Evolutionary conservation across 2,113 vertebrate species (phyloP).

Genomic region (Pterocles orientalis): DNA sequence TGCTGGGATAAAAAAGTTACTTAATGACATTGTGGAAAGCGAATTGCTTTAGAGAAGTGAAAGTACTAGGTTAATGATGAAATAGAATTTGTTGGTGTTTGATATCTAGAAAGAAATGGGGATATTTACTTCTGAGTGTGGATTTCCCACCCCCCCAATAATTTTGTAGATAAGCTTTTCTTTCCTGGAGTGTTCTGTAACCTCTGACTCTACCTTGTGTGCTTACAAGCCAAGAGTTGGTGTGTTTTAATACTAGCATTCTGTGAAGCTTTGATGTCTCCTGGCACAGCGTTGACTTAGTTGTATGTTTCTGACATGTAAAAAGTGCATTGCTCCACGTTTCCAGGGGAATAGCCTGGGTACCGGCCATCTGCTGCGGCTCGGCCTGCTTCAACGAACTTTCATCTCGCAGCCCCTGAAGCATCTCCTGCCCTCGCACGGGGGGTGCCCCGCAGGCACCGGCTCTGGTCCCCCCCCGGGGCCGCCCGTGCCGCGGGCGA

Average conservation of each 20-base stretch:
- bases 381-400: accelerated
- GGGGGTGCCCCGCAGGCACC: background rate
- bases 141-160: accelerated
- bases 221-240: background rate
- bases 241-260: accelerated
- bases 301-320: accelerated
- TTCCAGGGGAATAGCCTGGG: accelerated
- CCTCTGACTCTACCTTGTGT: background rate
- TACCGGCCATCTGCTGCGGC: background rate
- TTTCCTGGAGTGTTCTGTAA: background rate
- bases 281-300: accelerated
- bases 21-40: background rate
- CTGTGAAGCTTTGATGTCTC: accelerated
- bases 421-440: background rate
- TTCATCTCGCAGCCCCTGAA: background rate
- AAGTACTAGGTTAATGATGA: background rate
- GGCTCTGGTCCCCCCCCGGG: no score
- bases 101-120: background rate
- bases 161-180: background rate
- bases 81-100: background rate
- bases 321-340: accelerated
- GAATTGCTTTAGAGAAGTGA: background rate
- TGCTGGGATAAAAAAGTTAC: background rate
- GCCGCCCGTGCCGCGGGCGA: background rate
- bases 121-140: background rate